phyloP scores from a whole-genome alignment of 2,113 vertebrate species.

The Ophiodon elongatus region DNA sequence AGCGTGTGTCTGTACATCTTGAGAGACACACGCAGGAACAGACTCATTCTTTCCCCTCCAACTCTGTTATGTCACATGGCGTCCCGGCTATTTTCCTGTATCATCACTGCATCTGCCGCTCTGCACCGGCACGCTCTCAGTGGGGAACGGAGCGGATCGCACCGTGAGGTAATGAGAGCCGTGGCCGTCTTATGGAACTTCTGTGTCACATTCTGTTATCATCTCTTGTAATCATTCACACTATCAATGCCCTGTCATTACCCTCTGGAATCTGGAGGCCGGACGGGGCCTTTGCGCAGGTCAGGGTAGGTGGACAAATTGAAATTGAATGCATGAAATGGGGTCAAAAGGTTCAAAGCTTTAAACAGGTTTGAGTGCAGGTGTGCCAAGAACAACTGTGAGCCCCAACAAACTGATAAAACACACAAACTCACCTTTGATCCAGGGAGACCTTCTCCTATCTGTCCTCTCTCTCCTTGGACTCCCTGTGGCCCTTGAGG shows the following conservation, averaged over 20 bases:
- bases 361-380: slow-evolving; percentile 6
- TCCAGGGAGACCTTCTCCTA: slow-evolving; percentile 91
- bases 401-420: slow-evolving; percentile 7
- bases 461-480: slow-evolving; percentile 88
- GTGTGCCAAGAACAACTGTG: neutral
- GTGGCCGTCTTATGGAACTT: neutral
- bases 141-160: neutral
- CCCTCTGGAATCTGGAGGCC: slow-evolving; percentile 37
- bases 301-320: slow-evolving; percentile 6
- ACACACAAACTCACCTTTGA: slow-evolving; percentile 85
- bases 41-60: slow-evolving; percentile 36
- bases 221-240: slow-evolving; percentile 2
- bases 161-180: slow-evolving; percentile 30
- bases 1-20: neutral
- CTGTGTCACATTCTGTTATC: slow-evolving; percentile 45
- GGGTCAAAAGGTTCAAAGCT: slow-evolving; percentile 34
- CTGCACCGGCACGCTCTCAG: slow-evolving; percentile 1
- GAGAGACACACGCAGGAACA: slow-evolving; percentile 51
- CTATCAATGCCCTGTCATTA: slow-evolving; percentile 47
- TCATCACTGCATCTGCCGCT: neutral
- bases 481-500: slow-evolving; percentile 90
- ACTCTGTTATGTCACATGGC: neutral
- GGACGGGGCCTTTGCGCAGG: slow-evolving; percentile 6
- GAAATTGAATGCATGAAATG: slow-evolving; percentile 38
- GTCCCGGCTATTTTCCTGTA: slow-evolving; percentile 32